Conservation (phyloP, 2,797 vertebrate genomes). For the Neosilurus mollespiculum region DNA sequence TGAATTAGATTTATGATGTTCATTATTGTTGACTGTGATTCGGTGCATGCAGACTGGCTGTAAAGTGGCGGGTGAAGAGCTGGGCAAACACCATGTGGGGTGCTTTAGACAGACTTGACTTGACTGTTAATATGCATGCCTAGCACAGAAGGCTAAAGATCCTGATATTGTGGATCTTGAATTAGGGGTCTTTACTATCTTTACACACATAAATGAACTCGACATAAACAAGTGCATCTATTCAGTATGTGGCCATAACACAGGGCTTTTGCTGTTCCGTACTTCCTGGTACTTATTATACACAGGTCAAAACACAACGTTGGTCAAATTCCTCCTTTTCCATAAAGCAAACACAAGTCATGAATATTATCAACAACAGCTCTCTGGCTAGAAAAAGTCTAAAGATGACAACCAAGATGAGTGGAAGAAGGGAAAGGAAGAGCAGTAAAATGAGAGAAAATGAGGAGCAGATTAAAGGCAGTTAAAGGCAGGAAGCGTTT, state of each 20-base stretch:
- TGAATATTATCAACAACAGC: conserved; percentile 10
- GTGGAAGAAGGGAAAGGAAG: conserved; percentile 44
- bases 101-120: conserved; percentile 55
- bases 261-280: conserved; percentile 14
- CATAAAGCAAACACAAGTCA: conserved; percentile 17
- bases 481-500: conserved; percentile 57
- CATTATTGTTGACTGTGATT: conserved; percentile 61
- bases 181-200: background rate
- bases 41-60: conserved; percentile 55
- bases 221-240: conserved; percentile 29
- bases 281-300: conserved; percentile 44
- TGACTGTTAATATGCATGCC: conserved; percentile 56
- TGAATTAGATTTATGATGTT: conserved; percentile 65
- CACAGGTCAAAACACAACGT: conserved; percentile 6
- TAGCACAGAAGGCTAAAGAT: conserved; percentile 39
- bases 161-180: conserved; percentile 23
- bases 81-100: conserved; percentile 46
- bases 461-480: conserved; percentile 53
- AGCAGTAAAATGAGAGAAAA: conserved; percentile 56
- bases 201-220: conserved; percentile 13
- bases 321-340: conserved; percentile 9
- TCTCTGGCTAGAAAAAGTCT: background rate
- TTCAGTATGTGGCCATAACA: conserved; percentile 30
- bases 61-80: conserved; percentile 59
- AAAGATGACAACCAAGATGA: conserved; percentile 30